These are phyloP conservation scores for Eutrigla gurnardus DNA, from an alignment of 2,797 vertebrate genomes.

Conservation along the genomic window DNA sequence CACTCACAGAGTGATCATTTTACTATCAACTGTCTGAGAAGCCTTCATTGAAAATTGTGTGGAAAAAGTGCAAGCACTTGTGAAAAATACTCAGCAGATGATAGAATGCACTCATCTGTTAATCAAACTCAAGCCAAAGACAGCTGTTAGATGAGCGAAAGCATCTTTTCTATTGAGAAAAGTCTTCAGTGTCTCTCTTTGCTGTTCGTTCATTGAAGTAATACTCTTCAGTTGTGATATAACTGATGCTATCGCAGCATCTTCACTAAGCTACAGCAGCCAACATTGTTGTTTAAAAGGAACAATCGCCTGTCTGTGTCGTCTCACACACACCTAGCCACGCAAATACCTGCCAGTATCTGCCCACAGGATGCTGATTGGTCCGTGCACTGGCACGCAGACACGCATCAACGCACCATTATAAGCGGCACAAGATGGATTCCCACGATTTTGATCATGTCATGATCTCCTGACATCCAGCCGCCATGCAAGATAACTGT, in stretches of 20 bases:
- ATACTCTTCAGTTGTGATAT: background rate
- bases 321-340: too few relatives aligned
- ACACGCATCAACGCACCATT: background rate
- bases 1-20: constrained; percentile 48
- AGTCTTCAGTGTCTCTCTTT: background rate
- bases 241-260: background rate
- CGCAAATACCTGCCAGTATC: too few relatives aligned
- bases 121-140: background rate
- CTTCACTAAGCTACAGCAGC: background rate
- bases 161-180: background rate
- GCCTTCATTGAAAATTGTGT: too few relatives aligned
- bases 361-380: background rate
- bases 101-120: background rate
- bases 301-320: too few relatives aligned
- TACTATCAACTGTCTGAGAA: constrained; percentile 27
- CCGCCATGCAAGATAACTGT: background rate
- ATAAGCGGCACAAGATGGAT: background rate
- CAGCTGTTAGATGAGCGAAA: background rate
- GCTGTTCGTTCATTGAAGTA: background rate
- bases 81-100: background rate
- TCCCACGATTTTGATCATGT: background rate
- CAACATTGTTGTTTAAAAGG: background rate
- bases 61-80: background rate
- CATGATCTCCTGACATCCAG: too few relatives aligned
- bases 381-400: background rate